Base-by-base conservation (phyloP, 2,888 invertebrate genomes). In the Nebria brevicollis region DNA sequence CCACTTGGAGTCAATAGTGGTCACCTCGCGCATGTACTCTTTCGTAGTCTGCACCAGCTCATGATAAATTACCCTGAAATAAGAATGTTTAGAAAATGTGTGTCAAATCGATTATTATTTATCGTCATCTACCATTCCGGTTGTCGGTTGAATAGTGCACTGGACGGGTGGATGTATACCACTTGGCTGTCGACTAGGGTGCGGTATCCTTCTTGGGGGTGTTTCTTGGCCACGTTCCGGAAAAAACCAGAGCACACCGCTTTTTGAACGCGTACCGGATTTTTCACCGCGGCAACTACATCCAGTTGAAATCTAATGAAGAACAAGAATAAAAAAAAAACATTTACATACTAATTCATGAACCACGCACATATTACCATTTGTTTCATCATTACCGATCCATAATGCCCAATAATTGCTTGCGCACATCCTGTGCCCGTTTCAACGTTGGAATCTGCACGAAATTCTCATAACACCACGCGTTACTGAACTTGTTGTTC, bases 381-480 rank as follows among this genome's bases (percentile, higher is more conserved):
- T 1, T 20, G 20, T 20, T 20, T 20, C 20, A 20, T 20, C 20
- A 20, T 85, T 86, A 94, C 94, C 95, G 93, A 89, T 98, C 98
- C 98, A 98, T 98, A 83, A 98, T 98, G 0, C 98, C 98, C 41
- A 99, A 90, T 86, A 99, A 90, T 88, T 99, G 99, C 89, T 99
- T 99, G 68, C 99, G 92, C 0, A 99, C 98, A 90, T 99, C 99
- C 89, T 99, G 98, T 0, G 99, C 98, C 25, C 99, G 92, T 88
- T 99, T 99, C 82, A 99, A 90, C 0, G 98, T 99, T 26, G 99
- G 90, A 54, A 98, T 97, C 90, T 99, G 99, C 3, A 99, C 97
- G 88, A 99, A 99, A 91, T 99, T 99, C 88, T 99, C 99, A 87
- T 98, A 99, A 89, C 99, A 99, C 99, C 99, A 99, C 0, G 98